Evolutionary conservation across 2,888 invertebrate species (phyloP), one percentile per base, ranked within the genome.

Genomic region (Catonia carolina): DNA sequence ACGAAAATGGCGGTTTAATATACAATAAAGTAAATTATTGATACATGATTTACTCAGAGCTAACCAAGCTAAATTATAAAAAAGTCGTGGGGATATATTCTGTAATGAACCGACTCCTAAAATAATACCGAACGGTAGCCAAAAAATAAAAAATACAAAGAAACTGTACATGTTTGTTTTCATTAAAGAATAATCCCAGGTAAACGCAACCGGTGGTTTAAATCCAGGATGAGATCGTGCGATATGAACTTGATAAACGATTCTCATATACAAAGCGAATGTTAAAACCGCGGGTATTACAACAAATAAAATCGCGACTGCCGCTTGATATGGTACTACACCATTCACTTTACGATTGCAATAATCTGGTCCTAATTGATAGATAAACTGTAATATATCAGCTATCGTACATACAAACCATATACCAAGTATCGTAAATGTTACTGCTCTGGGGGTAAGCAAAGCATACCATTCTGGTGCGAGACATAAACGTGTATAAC

Each of bases 11-110:
- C 76, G 74, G 67, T 86, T 84, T n/a, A 81, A 72, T 3, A 79
- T 71, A 66, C 83, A 80, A 68, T 84, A 84, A 35, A 87, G 68
- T 18, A 83, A 75, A 63, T 82, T 82, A 61, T 84, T 83, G 61
- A 86, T 70, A 62, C 84, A 79, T 0, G 85, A 82, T 62, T 87
- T 85, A 63, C 78, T 76, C 12, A 86, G 72, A 0, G 84, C 87
- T 55, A 86, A 68, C 84, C 85, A 86, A 12, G 81, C 83, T 42
- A 81, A 72, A 62, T 81, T 78, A 69, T 86, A 85, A 69, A 80
- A 84, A n/a, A 77, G 71, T 2, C 75, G 69, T 56, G 81, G 76
- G 12, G 74, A 73, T 0, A 75, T 71, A 2, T 67, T 64, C 2
- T 78, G 77, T 33, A 74, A 75, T 10, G 78, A 77, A 59, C 79